Evolutionary conservation across 2,113 vertebrate genomes (phyloP).

Genomic region (Xyliphius kryptos): DNA sequence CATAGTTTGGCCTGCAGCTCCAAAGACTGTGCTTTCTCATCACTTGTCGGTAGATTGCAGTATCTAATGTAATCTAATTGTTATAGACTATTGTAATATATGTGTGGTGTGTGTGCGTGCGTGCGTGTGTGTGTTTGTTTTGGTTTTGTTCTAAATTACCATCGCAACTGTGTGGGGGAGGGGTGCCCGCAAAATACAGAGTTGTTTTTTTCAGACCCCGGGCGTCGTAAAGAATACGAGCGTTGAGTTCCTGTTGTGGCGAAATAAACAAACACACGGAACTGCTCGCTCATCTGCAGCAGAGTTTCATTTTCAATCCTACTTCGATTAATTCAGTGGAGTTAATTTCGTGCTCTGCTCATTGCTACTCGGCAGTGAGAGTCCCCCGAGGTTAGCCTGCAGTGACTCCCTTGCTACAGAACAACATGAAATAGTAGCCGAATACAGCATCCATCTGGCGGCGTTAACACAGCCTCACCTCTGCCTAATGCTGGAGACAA

Average conservation of each 20-base stretch:
- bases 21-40: too few species aligned
- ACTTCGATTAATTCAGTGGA: constrained; percentile 84
- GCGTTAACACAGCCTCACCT: constrained; percentile 43
- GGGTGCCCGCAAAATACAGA: too few species aligned
- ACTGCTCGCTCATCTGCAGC: constrained; percentile 72
- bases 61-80: too few species aligned
- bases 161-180: too few species aligned
- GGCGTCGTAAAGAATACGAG: constrained; percentile 34
- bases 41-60: too few species aligned
- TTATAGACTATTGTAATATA: too few species aligned
- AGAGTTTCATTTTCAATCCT: constrained; percentile 85
- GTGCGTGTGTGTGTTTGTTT: too few species aligned
- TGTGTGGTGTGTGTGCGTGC: too few species aligned
- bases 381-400: constrained; percentile 13
- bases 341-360: constrained; percentile 69
- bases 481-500: constrained; percentile 24
- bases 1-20: too few species aligned
- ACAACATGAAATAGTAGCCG: constrained; percentile 65
- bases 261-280: constrained; percentile 45
- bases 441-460: constrained; percentile 76
- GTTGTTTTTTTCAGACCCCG: constrained; percentile 19
- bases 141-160: too few species aligned
- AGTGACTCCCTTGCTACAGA: constrained; percentile 34
- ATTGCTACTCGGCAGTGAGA: constrained; percentile 16
- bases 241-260: constrained; percentile 14